Percentiles rank a stretch among this genome's conserved stretches.
Conservation (phyloP, 2,888 invertebrate species). For the Clanis bilineata region DNA sequence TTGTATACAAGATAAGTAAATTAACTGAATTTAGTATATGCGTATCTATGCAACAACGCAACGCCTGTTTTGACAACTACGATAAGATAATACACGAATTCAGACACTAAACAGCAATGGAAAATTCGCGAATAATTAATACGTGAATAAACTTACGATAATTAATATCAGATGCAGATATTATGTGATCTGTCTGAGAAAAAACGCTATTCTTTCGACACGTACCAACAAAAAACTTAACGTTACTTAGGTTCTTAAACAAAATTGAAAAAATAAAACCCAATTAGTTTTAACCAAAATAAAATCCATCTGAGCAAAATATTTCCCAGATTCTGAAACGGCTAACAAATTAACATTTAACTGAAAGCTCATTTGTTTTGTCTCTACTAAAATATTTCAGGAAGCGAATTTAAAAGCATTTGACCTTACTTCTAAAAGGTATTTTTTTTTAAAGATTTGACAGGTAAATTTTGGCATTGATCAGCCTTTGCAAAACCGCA, state of each 20-base stretch:
- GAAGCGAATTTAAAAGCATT: no score
- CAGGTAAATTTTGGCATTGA: no score
- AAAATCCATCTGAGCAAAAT: no score
- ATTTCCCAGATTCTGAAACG: no score
- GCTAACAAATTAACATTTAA: no score
- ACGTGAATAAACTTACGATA: background rate
- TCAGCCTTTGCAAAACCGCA: no score
- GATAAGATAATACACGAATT: slow-evolving; percentile 33
- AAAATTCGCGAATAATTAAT: slow-evolving; percentile 3
- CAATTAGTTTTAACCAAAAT: no score
- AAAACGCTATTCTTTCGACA: background rate
- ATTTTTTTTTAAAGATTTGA: no score
- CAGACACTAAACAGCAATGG: slow-evolving; percentile 2
- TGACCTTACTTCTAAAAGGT: no score
- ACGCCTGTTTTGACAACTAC: slow-evolving; percentile 20
- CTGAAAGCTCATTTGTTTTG: no score
- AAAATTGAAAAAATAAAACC: no score
- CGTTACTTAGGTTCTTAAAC: background rate
- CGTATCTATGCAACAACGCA: slow-evolving; percentile 10
- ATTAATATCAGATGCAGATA: background rate
- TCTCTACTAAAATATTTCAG: no score
- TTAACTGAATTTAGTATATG: background rate
- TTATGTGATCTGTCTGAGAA: background rate
- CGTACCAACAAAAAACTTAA: background rate
- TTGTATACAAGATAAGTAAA: background rate